phyloP scores from a whole-genome alignment of 1,140 invertebrate genomes.

The Onthophagus taurus region DNA sequence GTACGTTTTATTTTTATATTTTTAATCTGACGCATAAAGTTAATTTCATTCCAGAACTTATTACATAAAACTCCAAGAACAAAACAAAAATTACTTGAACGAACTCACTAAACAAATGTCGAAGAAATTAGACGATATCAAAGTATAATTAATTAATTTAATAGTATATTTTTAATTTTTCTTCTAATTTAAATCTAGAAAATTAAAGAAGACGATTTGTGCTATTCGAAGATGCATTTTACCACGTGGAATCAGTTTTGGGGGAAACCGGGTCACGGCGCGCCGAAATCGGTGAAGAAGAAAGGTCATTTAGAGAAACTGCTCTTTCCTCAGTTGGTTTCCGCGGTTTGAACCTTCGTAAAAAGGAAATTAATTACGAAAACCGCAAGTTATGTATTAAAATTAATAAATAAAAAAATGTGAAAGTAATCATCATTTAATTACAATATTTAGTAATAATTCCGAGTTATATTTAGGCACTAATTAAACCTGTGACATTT shows the following conservation, averaged over 20 bases:
- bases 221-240: constrained; percentile 49
- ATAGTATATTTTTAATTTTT: constrained; percentile 7
- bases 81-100: constrained; percentile 22
- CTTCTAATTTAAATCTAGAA: constrained; percentile 32
- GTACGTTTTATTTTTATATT: background rate
- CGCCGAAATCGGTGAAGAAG: constrained; percentile 40
- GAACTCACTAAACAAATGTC: constrained; percentile 32
- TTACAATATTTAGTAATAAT: too few species aligned
- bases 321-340: constrained; percentile 21
- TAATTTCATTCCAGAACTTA: constrained; percentile 7
- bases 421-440: too few species aligned
- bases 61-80: constrained; percentile 13
- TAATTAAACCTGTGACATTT: too few species aligned
- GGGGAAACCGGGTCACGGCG: constrained; percentile 58
- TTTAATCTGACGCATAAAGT: background rate
- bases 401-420: too few species aligned
- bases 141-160: constrained; percentile 22
- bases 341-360: too few species aligned
- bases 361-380: too few species aligned
- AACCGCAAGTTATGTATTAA: too few species aligned
- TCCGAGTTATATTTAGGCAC: too few species aligned
- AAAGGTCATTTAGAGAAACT: constrained; percentile 29
- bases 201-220: constrained; percentile 44
- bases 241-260: constrained; percentile 55
- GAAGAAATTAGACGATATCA: constrained; percentile 24